Conservation (phyloP, 2,888 invertebrate genomes). For the Megalurothrips usitatus region DNA sequence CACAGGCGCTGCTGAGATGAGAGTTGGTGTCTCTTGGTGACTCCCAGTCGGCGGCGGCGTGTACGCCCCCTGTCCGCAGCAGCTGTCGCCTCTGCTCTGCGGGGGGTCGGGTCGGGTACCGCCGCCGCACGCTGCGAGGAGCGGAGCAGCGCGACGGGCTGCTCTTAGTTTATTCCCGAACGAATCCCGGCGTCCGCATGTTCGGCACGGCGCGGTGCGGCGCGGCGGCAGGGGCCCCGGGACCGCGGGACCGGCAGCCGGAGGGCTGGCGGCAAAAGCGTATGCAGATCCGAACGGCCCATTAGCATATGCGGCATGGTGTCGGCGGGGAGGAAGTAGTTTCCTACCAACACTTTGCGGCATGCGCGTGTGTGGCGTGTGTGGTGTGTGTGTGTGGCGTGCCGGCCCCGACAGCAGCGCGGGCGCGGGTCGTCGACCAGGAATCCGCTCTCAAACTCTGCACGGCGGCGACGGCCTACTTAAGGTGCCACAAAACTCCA, state of each 20-base stretch:
- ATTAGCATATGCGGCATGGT: neutral
- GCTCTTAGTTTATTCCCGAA: constrained; percentile 3
- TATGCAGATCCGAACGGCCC: neutral
- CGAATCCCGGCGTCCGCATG: neutral
- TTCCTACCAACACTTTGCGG: neutral
- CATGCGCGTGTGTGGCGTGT: neutral
- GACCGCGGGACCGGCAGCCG: neutral
- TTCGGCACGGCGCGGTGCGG: too few relatives aligned
- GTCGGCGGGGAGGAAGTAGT: neutral
- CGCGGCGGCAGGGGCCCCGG: neutral
- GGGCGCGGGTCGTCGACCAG: too few relatives aligned
- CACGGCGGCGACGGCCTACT: too few relatives aligned
- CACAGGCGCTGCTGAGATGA: neutral
- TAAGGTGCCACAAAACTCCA: too few relatives aligned
- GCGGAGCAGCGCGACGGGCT: neutral
- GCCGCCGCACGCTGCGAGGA: too few relatives aligned
- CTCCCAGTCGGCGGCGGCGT: neutral
- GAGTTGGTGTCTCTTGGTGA: neutral
- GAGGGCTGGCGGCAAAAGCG: neutral
- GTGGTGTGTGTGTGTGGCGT: neutral
- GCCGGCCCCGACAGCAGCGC: too few relatives aligned
- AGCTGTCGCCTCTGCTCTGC: too few relatives aligned
- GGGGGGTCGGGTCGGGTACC: too few relatives aligned
- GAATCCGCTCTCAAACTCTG: too few relatives aligned
- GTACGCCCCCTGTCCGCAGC: too few relatives aligned